phyloP scores from a whole-genome alignment of 2,113 vertebrate species.

The Dipodomys stephensi region DNA sequence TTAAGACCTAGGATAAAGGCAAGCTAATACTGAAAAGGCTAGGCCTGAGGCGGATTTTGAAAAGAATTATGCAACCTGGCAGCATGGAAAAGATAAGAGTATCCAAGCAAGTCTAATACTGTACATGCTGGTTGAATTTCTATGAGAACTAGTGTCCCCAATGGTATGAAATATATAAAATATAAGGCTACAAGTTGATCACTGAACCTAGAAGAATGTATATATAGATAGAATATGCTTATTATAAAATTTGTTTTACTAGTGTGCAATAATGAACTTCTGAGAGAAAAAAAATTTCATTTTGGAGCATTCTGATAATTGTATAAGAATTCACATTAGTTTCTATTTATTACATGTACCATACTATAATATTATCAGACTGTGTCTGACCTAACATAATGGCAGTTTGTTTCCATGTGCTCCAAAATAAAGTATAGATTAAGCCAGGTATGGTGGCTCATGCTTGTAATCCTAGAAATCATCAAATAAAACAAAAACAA shows the following conservation, averaged over 20 bases:
- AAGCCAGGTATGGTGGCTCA: no score
- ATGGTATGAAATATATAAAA: constrained; percentile 29
- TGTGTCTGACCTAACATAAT: constrained; percentile 12
- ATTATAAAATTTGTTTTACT: background rate
- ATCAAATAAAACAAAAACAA: no score
- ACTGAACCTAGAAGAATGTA: background rate
- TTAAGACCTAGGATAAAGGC: background rate
- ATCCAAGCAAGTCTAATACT: background rate
- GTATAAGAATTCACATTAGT: background rate
- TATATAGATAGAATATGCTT: background rate
- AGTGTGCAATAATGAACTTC: constrained; percentile 25
- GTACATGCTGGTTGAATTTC: background rate
- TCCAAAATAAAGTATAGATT: background rate
- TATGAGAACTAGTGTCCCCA: background rate
- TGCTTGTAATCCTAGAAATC: no score
- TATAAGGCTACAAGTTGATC: background rate
- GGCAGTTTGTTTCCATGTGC: background rate
- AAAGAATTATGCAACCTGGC: background rate
- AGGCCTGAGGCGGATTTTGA: constrained; percentile 12
- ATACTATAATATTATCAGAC: constrained; percentile 18
- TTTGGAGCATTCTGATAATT: constrained; percentile 21
- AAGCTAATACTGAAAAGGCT: background rate
- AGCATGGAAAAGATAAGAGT: background rate
- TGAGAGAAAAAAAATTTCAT: background rate
- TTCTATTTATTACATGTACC: background rate